Evolutionary conservation across 2,888 invertebrate genomes (phyloP).

Genomic region (Troglohyphantes excavatus): DNA sequence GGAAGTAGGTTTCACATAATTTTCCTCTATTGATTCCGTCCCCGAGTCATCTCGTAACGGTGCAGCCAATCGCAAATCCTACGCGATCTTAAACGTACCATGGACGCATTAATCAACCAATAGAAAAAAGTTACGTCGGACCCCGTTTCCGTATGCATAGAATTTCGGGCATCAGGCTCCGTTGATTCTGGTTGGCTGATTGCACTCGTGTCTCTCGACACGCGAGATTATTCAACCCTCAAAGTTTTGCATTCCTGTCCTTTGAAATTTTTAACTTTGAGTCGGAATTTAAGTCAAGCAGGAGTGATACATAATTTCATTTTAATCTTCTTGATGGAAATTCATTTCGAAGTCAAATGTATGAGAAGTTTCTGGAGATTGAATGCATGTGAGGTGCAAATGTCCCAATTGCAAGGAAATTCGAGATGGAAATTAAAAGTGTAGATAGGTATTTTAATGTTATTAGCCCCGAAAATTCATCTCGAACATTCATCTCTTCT

Average conservation of each 20-base stretch:
- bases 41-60: neutral
- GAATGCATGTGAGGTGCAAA: too few species aligned
- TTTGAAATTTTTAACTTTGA: conserved; percentile 1
- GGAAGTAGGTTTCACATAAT: conserved; percentile 1
- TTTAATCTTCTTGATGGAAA: too few species aligned
- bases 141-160: conserved; percentile 5
- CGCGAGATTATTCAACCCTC: neutral
- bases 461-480: too few species aligned
- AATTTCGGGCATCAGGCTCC: neutral
- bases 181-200: neutral
- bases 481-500: too few species aligned
- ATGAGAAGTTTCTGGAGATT: too few species aligned
- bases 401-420: too few species aligned
- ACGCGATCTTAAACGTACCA: neutral
- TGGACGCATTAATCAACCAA: neutral
- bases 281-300: too few species aligned
- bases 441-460: too few species aligned
- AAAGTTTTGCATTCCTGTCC: neutral
- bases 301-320: too few species aligned
- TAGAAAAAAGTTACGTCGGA: neutral
- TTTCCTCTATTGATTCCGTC: neutral
- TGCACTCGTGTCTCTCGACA: neutral
- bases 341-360: too few species aligned
- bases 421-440: too few species aligned
- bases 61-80: neutral